These are phyloP conservation scores for Cepaea hortensis DNA, from an alignment of 2,888 invertebrate species.

Conservation along the genomic window DNA sequence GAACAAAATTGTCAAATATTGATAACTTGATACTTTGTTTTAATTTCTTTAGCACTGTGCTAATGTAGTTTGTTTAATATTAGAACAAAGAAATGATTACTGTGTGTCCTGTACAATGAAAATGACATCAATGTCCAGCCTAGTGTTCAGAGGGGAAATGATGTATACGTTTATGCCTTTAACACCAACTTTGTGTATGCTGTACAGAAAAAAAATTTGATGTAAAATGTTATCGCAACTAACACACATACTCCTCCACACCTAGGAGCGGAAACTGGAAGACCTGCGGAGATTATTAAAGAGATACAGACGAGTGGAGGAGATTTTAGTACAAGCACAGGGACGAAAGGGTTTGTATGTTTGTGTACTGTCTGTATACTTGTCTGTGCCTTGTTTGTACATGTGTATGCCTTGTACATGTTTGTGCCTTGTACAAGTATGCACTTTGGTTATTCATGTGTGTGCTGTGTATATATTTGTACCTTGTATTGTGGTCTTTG, in stretches of 20 bases:
- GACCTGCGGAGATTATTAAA: slow-evolving; percentile 73
- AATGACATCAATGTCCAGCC: too few relatives aligned
- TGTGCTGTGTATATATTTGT: not conserved
- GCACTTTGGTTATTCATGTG: too few relatives aligned
- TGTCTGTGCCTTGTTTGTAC: not conserved
- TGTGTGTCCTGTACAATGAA: too few relatives aligned
- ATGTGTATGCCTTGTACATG: not conserved
- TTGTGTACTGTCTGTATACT: not conserved
- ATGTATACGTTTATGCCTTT: not conserved
- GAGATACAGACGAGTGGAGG: slow-evolving; percentile 74
- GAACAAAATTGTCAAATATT: too few relatives aligned
- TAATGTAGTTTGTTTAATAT: too few relatives aligned
- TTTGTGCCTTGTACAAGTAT: not conserved
- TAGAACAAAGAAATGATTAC: too few relatives aligned
- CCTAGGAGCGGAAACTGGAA: slow-evolving; percentile 76
- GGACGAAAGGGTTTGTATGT: slow-evolving; percentile 67
- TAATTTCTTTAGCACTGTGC: too few relatives aligned
- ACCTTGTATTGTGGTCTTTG: too few relatives aligned
- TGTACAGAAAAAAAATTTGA: too few relatives aligned
- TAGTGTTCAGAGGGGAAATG: too few relatives aligned
- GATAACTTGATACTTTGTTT: too few relatives aligned
- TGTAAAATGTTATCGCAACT: too few relatives aligned
- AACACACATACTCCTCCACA: not conserved
- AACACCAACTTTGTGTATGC: not conserved
- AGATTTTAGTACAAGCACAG: slow-evolving; percentile 70